Evolutionary conservation across 2,797 vertebrate species (phyloP).

Genomic region (Crocodylus rhombifer): DNA sequence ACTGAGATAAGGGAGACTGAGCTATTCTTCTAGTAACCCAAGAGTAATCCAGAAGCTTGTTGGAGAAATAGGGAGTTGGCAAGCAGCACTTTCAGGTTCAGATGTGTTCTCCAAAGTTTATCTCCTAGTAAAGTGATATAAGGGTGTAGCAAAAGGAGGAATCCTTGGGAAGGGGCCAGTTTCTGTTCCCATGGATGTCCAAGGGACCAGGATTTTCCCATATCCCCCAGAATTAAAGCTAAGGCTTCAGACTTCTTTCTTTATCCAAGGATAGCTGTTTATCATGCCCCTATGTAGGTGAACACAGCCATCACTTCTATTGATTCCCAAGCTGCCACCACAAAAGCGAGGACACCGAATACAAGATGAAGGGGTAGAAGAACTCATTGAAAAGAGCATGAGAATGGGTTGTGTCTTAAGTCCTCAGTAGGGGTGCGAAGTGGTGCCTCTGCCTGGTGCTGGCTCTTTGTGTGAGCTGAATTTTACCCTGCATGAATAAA

Average conservation of each 20-base stretch:
- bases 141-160: background rate
- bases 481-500: background rate
- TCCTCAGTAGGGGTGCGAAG: background rate
- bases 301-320: too few relatives aligned
- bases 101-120: background rate
- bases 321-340: background rate
- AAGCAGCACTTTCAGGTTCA: background rate
- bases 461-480: background rate
- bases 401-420: background rate
- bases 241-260: background rate
- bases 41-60: background rate
- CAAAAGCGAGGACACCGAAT: background rate
- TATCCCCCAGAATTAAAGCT: background rate
- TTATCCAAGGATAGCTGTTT: background rate
- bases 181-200: background rate
- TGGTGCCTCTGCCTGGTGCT: accelerated
- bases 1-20: background rate
- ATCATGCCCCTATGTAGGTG: background rate
- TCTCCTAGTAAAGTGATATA: background rate
- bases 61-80: background rate
- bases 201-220: background rate
- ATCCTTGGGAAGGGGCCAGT: background rate
- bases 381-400: background rate
- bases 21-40: background rate
- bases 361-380: background rate